Evolutionary conservation across 2,797 vertebrate species (phyloP), one percentile per base, ranked within the genome.

Genomic region (Tiaroga cobitis): DNA sequence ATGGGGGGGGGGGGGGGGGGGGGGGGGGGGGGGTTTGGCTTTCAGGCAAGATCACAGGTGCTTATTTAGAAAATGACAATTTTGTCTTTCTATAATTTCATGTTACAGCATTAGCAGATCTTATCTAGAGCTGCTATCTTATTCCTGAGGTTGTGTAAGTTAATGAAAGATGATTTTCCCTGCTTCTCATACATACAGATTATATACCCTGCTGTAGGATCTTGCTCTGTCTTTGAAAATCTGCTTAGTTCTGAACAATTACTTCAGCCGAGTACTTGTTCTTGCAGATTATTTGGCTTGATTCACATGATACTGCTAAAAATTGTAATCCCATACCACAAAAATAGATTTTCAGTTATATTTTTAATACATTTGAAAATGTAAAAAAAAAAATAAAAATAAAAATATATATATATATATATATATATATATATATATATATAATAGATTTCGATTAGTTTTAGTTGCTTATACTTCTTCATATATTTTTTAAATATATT

Each of bases 1-100:
- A 94, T 93, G 92, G 91, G 88, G 90, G 92, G n/a, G n/a, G n/a
- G n/a, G n/a, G n/a, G n/a, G n/a, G n/a, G n/a, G n/a, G n/a, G n/a
- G n/a, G n/a, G n/a, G n/a, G n/a, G n/a, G n/a, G n/a, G n/a, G n/a
- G n/a, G n/a, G n/a, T n/a, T n/a, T n/a, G n/a, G 93, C 93, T 94
- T 95, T 95, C 92, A 94, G 91, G 92, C 92, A 90, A 94, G 94
- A 96, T 96, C 95, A 95, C 93, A 95, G 94, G 95, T 95, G 93
- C 95, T 96, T 96, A 96, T 95, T 95, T 94, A 94, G 94, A 95
- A 95, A 96, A 96, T 95, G 92, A 93, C 93, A 94, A 94, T 95
- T 95, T 95, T 95, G 94, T 94, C 93, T 93, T 92, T 94, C 93
- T 92, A 95, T 96, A 95, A 95, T 95, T 95, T 95, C 94, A 95